A percentile compares a stretch with the other conserved stretches of the same genome.
These are phyloP conservation scores for Amblyjoppa proteus DNA, from an alignment of 2,888 invertebrate genomes.

Conservation along the genomic window DNA sequence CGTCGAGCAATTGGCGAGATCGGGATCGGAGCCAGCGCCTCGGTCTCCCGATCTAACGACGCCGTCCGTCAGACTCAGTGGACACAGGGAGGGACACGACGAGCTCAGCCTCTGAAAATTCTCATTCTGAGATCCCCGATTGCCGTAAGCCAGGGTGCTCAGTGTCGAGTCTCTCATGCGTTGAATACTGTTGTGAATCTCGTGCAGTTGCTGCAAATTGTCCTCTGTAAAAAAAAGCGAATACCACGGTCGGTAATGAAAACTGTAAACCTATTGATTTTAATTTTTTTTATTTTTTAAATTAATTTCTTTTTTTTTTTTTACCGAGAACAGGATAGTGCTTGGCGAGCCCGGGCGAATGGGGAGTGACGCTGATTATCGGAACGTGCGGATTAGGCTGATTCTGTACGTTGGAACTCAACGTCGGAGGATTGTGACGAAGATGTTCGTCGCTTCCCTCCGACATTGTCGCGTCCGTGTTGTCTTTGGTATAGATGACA, in stretches of 20 bases:
- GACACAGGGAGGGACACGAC: conserved; percentile 90
- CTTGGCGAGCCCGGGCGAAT: conserved; percentile 91
- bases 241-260: background rate
- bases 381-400: conserved; percentile 88
- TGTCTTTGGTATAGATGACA: conserved; percentile 81
- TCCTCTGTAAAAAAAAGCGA: conserved; percentile 86
- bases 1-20: conserved; percentile 85
- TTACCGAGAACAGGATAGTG: conserved; percentile 88
- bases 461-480: conserved; percentile 79
- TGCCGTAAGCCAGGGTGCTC: conserved; percentile 78
- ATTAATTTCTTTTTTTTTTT: conserved; percentile 2
- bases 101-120: conserved; percentile 88
- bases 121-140: conserved; percentile 78
- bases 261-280: background rate
- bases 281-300: background rate
- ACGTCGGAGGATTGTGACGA: conserved; percentile 70
- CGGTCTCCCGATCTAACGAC: conserved; percentile 80
- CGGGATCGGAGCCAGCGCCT: conserved; percentile 86
- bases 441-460: conserved; percentile 74
- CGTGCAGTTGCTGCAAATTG: conserved; percentile 91
- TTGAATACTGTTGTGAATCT: conserved; percentile 91
- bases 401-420: conserved; percentile 76
- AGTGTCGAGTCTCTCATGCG: conserved; percentile 90
- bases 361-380: conserved; percentile 95
- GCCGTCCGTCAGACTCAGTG: conserved; percentile 73